Conservation (phyloP, 2,797 vertebrate genomes). For the Sebastes ruberrimus region DNA sequence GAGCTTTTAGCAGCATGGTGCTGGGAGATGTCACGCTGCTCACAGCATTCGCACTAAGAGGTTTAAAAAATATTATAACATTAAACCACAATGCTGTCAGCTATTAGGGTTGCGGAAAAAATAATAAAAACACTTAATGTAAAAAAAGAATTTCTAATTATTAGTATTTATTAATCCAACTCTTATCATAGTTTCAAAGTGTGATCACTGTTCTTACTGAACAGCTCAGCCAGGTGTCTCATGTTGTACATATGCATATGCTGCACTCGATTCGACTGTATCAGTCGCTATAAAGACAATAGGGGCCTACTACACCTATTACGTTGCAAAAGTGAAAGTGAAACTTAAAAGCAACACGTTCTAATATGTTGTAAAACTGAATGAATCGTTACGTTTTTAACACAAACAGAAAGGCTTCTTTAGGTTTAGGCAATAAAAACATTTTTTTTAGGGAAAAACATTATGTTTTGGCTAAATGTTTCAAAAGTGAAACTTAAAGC, state of each 20-base stretch:
- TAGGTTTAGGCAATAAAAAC: too few relatives aligned
- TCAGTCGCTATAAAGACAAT: too few relatives aligned
- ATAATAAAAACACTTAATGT: not conserved
- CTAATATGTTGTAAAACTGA: too few relatives aligned
- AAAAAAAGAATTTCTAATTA: not conserved
- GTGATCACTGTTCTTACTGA: not conserved
- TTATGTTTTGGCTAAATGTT: too few relatives aligned
- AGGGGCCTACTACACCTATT: too few relatives aligned
- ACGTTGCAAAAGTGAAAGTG: too few relatives aligned
- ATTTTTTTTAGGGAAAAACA: too few relatives aligned
- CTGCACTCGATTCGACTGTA: too few relatives aligned
- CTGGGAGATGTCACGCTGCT: conserved; percentile 7
- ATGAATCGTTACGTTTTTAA: too few relatives aligned
- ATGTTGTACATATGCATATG: not conserved
- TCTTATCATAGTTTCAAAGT: not conserved
- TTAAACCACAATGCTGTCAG: conserved; percentile 6
- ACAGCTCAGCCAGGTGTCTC: not conserved
- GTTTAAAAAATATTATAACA: conserved; percentile 23
- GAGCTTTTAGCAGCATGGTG: conserved; percentile 32
- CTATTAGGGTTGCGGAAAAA: not conserved
- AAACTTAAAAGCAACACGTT: too few relatives aligned
- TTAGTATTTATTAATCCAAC: not conserved
- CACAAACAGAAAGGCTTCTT: too few relatives aligned
- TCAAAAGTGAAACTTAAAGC: too few relatives aligned
- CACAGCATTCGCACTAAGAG: conserved; percentile 4